phyloP scores from a whole-genome alignment of 2,113 vertebrate genomes.

The Albula goreensis region DNA sequence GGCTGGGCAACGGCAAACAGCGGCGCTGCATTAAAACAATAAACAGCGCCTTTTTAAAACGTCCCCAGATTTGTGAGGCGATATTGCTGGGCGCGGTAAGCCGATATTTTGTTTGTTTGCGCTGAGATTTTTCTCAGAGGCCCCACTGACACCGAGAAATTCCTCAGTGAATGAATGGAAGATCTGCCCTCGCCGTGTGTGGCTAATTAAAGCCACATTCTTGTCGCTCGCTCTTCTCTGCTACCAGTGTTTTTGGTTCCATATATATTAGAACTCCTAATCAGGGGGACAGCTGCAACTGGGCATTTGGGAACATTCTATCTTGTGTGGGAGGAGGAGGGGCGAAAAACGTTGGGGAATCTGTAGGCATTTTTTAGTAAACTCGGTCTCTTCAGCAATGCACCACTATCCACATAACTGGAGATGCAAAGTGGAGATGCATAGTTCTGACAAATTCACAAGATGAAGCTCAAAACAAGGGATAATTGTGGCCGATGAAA shows the following conservation, averaged over 20 bases:
- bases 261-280: not conserved
- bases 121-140: constrained; percentile 72
- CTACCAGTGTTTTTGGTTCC: not conserved
- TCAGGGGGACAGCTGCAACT: not conserved
- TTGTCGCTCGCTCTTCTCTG: not conserved
- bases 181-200: constrained; percentile 43
- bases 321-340: not conserved
- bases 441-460: not conserved
- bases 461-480: not conserved
- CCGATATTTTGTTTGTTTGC: constrained; percentile 77
- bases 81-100: constrained; percentile 66
- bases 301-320: not conserved
- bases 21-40: constrained; percentile 69
- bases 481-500: not conserved
- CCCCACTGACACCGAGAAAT: constrained; percentile 65
- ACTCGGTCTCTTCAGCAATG: not conserved
- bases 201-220: constrained; percentile 50
- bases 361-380: not conserved
- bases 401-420: not conserved
- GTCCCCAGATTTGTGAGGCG: constrained; percentile 42
- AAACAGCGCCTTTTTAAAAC: constrained; percentile 57
- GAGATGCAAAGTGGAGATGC: not conserved
- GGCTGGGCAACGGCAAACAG: constrained; percentile 62
- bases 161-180: constrained; percentile 44
- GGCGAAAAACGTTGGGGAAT: not conserved